Percentiles rank a stretch among this genome's conserved stretches.
These are phyloP conservation scores for Apodemus agrarius DNA, from an alignment of 2,797 vertebrate species.

Conservation along the genomic window DNA sequence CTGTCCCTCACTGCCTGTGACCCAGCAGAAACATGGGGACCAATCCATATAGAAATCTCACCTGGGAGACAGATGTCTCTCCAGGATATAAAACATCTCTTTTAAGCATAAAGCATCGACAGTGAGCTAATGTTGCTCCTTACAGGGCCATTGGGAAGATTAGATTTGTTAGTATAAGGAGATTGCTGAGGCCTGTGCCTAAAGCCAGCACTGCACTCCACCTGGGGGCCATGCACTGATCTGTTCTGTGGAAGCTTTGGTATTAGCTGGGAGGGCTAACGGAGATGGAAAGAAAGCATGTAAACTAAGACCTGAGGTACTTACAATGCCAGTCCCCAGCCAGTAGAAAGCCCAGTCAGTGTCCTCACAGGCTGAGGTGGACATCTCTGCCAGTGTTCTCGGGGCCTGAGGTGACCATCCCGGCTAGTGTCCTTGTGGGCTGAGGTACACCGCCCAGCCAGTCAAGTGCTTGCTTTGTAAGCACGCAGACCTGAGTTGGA, in stretches of 20 bases:
- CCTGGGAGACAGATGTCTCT: not conserved
- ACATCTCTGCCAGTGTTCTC: not conserved
- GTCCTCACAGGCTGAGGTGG: not conserved
- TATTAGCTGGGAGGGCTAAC: not conserved
- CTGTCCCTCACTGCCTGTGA: too few relatives aligned
- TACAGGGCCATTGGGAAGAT: not conserved
- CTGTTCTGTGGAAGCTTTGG: too few relatives aligned
- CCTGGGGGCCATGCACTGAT: not conserved
- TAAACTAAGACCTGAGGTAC: not conserved
- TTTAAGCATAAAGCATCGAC: not conserved
- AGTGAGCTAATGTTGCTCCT: not conserved
- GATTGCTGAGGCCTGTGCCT: not conserved
- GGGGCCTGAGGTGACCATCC: not conserved
- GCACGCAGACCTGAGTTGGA: not conserved
- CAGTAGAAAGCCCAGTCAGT: not conserved
- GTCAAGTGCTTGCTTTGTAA: not conserved
- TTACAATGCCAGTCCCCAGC: not conserved
- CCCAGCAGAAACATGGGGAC: not conserved
- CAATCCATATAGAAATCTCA: not conserved
- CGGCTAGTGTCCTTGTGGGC: not conserved
- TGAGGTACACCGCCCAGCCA: not conserved
- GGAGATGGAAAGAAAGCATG: not conserved
- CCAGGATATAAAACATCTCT: slow-evolving; percentile 19
- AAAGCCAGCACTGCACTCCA: not conserved
- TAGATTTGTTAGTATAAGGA: not conserved